A percentile compares a stretch with the other conserved stretches of the same genome.
These are phyloP conservation scores for Gymnorhina tibicen DNA, from an alignment of 2,113 vertebrate species.

Conservation along the genomic window DNA sequence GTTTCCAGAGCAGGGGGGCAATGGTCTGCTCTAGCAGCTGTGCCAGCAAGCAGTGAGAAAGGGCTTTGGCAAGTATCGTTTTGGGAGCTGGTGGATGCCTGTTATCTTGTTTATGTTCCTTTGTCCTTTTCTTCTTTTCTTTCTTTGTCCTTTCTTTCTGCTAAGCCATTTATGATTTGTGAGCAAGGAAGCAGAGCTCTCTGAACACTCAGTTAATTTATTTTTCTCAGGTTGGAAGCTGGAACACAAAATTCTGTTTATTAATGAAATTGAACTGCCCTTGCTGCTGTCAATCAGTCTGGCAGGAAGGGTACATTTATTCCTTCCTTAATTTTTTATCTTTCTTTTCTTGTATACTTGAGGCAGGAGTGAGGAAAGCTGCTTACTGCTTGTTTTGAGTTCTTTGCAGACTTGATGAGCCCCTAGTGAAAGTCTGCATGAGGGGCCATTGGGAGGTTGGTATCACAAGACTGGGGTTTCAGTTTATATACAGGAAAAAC, in stretches of 20 bases:
- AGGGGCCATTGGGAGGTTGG: background rate
- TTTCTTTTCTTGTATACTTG: background rate
- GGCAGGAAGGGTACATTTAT: background rate
- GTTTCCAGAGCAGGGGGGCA: background rate
- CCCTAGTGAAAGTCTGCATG: background rate
- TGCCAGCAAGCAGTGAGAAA: background rate
- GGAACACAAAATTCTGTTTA: background rate
- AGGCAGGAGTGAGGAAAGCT: background rate
- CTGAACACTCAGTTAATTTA: background rate
- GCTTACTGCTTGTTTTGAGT: background rate
- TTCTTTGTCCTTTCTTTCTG: background rate
- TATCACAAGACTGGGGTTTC: background rate
- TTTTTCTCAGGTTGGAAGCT: background rate
- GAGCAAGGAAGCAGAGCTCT: background rate
- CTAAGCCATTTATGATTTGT: background rate
- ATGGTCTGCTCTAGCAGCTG: background rate
- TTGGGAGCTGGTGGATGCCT: background rate
- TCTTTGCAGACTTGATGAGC: background rate
- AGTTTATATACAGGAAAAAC: background rate
- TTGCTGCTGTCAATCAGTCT: background rate
- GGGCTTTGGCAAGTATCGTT: background rate
- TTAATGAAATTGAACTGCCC: background rate
- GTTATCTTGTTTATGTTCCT: background rate
- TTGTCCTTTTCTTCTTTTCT: background rate
- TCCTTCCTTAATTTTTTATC: background rate